Percentiles rank a stretch among this genome's conserved stretches.
Conservation (phyloP, 2,888 invertebrate genomes). For the Agrochola lychnidis region DNA sequence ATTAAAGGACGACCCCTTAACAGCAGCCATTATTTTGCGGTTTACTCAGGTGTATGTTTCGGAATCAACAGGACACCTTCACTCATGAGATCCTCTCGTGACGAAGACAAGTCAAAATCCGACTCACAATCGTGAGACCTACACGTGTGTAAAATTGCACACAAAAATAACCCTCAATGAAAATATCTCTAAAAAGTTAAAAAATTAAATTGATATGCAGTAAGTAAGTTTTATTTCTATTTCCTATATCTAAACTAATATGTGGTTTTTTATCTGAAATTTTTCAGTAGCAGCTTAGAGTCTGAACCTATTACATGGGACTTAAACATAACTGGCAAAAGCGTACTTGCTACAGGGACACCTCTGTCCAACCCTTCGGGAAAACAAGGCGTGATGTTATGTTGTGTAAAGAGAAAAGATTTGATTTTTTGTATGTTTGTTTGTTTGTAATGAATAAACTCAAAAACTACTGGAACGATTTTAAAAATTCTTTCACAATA, state of each 20-base stretch:
- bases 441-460: too few relatives aligned
- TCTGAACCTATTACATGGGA: too few relatives aligned
- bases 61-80: background rate
- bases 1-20: background rate
- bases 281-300: too few relatives aligned
- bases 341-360: too few relatives aligned
- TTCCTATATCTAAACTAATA: background rate
- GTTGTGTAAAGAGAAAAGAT: too few relatives aligned
- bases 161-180: background rate
- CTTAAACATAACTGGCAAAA: too few relatives aligned
- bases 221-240: background rate
- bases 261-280: too few relatives aligned
- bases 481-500: too few relatives aligned
- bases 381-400: too few relatives aligned
- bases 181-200: background rate
- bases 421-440: too few relatives aligned
- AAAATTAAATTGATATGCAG: background rate
- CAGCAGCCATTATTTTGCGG: background rate
- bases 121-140: background rate
- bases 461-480: too few relatives aligned
- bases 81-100: background rate
- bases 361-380: too few relatives aligned
- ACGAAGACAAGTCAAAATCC: background rate
- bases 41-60: background rate
- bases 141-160: background rate